Evolutionary conservation across 1,140 invertebrate species (phyloP).

Genomic region (Microplitis mediator): DNA sequence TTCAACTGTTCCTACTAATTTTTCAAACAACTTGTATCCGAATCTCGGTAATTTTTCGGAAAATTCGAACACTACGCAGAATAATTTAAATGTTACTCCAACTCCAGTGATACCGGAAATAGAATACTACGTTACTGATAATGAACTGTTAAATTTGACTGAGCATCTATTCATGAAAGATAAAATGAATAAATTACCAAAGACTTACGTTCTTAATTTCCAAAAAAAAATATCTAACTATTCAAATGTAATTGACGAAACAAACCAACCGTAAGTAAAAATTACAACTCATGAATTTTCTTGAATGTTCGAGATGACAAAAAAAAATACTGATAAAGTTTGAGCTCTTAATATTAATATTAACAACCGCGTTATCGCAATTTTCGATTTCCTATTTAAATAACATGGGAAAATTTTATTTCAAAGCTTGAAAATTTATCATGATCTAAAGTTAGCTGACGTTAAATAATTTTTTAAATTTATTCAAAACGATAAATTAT

Average conservation of each 20-base stretch:
- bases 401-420: background rate
- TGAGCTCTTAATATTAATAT: too few species aligned
- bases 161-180: constrained; percentile 54
- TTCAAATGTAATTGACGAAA: constrained; percentile 46
- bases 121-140: constrained; percentile 41
- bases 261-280: constrained; percentile 51
- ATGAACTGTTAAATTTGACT: constrained; percentile 46
- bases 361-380: too few species aligned
- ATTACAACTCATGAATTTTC: background rate
- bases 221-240: constrained; percentile 42
- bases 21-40: background rate
- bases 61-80: background rate
- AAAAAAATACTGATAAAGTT: too few species aligned
- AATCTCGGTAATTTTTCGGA: background rate
- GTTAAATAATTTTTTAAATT: too few species aligned
- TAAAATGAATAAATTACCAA: constrained; percentile 40
- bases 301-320: too few species aligned
- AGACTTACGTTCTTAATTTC: constrained; percentile 51
- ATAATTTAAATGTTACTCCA: background rate
- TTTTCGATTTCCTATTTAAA: background rate
- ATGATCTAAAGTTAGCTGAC: too few species aligned
- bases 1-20: background rate
- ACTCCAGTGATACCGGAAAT: background rate
- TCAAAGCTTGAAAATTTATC: background rate
- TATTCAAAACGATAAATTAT: too few species aligned